phyloP scores from a whole-genome alignment of 2,113 vertebrate genomes.

The Daphoenositta chrysoptera region DNA sequence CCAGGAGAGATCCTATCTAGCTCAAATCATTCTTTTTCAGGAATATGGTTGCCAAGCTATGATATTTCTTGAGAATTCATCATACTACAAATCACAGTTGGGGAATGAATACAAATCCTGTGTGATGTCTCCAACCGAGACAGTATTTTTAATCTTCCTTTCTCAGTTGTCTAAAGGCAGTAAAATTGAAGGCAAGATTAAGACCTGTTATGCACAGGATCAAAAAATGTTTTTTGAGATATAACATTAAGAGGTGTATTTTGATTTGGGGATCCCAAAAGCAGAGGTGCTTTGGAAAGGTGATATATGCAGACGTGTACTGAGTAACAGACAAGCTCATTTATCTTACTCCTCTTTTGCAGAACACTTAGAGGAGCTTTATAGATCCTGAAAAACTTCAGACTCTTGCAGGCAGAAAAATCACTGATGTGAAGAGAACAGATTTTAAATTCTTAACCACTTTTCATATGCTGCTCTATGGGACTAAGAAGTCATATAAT shows the following conservation, averaged over 20 bases:
- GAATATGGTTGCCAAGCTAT: background rate
- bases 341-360: background rate
- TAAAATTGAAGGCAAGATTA: slow-evolving; percentile 7
- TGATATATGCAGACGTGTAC: background rate
- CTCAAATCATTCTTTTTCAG: background rate
- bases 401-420: background rate
- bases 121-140: background rate
- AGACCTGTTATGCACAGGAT: background rate
- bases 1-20: background rate
- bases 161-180: background rate
- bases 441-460: background rate
- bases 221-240: background rate
- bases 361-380: background rate
- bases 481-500: background rate
- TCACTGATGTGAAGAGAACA: background rate
- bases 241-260: background rate
- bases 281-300: background rate
- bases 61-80: slow-evolving; percentile 18
- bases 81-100: background rate
- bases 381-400: background rate
- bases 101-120: background rate
- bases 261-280: background rate
- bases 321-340: background rate
- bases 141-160: slow-evolving; percentile 38
- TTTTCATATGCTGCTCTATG: background rate